Evolutionary conservation across 2,888 invertebrate species (phyloP).

Genomic region (Bugula neritina): DNA sequence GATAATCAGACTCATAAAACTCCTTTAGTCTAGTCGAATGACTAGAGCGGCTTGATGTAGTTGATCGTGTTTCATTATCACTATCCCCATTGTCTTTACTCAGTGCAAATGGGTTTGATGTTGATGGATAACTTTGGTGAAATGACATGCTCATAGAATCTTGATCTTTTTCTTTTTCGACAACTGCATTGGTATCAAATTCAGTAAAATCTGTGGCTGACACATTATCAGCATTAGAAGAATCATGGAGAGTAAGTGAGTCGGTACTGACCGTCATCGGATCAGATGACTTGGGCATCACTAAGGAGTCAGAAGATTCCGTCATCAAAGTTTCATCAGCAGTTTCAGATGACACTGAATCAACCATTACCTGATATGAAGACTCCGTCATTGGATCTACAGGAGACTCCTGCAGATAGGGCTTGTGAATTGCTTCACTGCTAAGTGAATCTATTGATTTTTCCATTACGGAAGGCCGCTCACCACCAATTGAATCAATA

Average conservation of each 20-base stretch:
- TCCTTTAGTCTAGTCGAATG: constrained; percentile 16
- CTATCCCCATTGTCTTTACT: not conserved
- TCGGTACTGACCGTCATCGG: constrained; percentile 7
- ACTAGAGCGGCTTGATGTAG: not conserved
- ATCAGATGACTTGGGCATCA: not conserved
- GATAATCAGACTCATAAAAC: constrained; percentile 21
- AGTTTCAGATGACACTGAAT: not conserved
- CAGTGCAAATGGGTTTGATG: constrained; percentile 7
- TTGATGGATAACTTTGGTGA: constrained; percentile 22
- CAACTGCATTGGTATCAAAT: not conserved
- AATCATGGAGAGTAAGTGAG: not conserved
- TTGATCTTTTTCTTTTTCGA: not conserved
- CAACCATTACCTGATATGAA: not conserved
- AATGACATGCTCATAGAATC: constrained; percentile 24
- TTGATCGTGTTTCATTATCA: not conserved
- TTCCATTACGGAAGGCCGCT: not conserved
- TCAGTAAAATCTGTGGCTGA: not conserved
- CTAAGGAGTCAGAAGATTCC: not conserved
- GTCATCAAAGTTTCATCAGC: not conserved
- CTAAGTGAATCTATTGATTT: constrained; percentile 21
- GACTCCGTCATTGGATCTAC: not conserved
- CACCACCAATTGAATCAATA: not conserved
- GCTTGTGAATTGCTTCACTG: constrained; percentile 14
- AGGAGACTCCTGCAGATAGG: constrained; percentile 20
- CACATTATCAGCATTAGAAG: not conserved